Base-by-base conservation (phyloP, 2,888 invertebrate species). In the Charanyca ferruginea region DNA sequence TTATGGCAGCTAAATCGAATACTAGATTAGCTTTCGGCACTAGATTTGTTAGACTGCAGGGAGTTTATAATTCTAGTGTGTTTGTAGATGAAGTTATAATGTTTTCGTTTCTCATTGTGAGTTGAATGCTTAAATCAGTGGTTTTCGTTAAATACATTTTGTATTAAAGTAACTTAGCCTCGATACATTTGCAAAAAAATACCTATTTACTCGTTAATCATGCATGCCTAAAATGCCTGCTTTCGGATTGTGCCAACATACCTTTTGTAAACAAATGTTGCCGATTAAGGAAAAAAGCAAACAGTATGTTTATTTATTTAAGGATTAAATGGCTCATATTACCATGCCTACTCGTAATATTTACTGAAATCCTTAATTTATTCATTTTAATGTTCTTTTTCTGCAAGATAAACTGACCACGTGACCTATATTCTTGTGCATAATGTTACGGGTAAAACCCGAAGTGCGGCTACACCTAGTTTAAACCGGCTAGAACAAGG, bases 1-100 rank as follows among this genome's bases (percentile, higher is more conserved):
- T 61, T 67, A 51, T 38, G 48, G 61, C 54, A 32, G 49, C 49
- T 72, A 63, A 73, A 77, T 68, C 60, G 68, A 79, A 68, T 66
- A 51, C 48, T 62, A 80, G 78, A 80, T 77, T 80, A 62, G 63
- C 54, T 73, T 52, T 52, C 58, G 62, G 42, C 78, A 41, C 47
- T 62, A 54, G 45, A 73, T 60, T 42, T 52, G 57, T 58, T 66
- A 60, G 35, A 25, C 32, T 49, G 28, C 35, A 25, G 38, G 18
- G 32, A 55, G 44, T 75, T 73, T 42, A 54, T 58, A 58, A 49
- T 75, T 75, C 25, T 9, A 4, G 49, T 25, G 22, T 47, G 42
- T 53, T 35, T 42, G 22, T 42, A 9, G 22, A 28, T 49, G 32
- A 22, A 42, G 11, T 59, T n/a, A 13, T n/a, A n/a, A n/a, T 45